Base-by-base conservation (phyloP, 2,113 vertebrate species). In the Microtus montanus region DNA sequence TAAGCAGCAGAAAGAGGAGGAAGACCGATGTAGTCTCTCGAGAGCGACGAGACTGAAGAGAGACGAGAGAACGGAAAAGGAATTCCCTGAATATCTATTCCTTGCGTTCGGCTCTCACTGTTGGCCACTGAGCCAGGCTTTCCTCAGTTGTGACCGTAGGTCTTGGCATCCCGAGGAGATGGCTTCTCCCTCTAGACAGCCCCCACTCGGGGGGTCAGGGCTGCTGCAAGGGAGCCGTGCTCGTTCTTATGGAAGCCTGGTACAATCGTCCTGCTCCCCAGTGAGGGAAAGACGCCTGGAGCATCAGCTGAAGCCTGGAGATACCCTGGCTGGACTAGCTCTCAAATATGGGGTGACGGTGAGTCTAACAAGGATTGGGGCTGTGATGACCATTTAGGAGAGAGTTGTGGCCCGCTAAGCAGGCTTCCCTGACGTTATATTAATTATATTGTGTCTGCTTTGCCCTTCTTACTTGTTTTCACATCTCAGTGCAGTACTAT, bases 281-380 rank as follows among this genome's bases (percentile, higher is more conserved):
- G 98, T 98, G 71, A 97, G 97, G 28, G 98, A 98, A 70, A 97
- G 97, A 94, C 97, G 97, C 30, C 92, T 99, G 87, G 98, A 99
- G 63, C 99, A 99, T 95, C 94, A 82, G 0, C 91, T 99, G 78
- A 97, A 98, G 87, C 98, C 99, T 0, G 99, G 98, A 92, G 99
- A 99, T 88, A 99, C 99, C 0, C 97, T 99, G 7, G 98, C 98
- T 92, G 99, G 99, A 64, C 97, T 99, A 94, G 98, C 99, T 7
- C 98, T 99, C 80, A 99, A 98, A 95, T 99, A 99, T n/a, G 99
- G 99, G 89, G 99, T 99, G 41, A 98, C 99, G 96, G 99, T 99
- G 98, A 99, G 99, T 97, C 58, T 80, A 11, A 13, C 84, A 78
- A 86, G 54, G 84, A 38, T 26, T n/a, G 61, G 24, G 24, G 44